Percentiles rank a stretch among this genome's conserved stretches.
These are phyloP conservation scores for Drosophila navojoa DNA, from an alignment of 1,140 invertebrate species.

Conservation along the genomic window DNA sequence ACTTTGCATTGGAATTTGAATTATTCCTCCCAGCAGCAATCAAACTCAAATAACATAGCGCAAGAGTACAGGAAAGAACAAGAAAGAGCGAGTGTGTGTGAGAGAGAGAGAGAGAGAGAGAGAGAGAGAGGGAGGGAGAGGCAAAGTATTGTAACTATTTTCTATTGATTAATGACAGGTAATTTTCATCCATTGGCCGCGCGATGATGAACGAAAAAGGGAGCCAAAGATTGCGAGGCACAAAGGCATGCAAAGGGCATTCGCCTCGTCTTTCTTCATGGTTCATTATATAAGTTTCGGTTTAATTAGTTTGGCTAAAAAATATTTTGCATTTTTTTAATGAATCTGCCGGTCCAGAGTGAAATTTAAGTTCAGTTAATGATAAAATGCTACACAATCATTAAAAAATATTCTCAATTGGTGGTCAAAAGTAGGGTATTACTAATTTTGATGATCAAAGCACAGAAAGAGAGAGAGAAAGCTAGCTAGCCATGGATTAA, in stretches of 20 bases:
- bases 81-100: too few species aligned
- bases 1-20: constrained; percentile 61
- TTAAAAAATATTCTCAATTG: constrained; percentile 52
- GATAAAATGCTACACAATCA: constrained; percentile 64
- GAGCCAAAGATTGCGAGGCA: constrained; percentile 9
- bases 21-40: constrained; percentile 43
- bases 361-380: constrained; percentile 67
- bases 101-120: neutral
- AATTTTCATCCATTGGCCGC: constrained; percentile 34
- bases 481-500: neutral
- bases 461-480: constrained; percentile 4
- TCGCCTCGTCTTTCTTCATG: constrained; percentile 44
- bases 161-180: constrained; percentile 67
- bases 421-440: constrained; percentile 40
- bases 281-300: constrained; percentile 71
- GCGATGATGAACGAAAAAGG: constrained; percentile 9
- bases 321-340: constrained; percentile 58
- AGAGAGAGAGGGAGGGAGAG: constrained; percentile 3
- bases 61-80: neutral
- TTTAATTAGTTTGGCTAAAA: constrained; percentile 71
- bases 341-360: constrained; percentile 45
- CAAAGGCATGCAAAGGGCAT: constrained; percentile 40
- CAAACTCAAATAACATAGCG: constrained; percentile 7
- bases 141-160: constrained; percentile 56
- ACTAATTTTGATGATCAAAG: constrained; percentile 28